Evolutionary conservation across 2,888 invertebrate species (phyloP).

Genomic region (Crematogaster levior): DNA sequence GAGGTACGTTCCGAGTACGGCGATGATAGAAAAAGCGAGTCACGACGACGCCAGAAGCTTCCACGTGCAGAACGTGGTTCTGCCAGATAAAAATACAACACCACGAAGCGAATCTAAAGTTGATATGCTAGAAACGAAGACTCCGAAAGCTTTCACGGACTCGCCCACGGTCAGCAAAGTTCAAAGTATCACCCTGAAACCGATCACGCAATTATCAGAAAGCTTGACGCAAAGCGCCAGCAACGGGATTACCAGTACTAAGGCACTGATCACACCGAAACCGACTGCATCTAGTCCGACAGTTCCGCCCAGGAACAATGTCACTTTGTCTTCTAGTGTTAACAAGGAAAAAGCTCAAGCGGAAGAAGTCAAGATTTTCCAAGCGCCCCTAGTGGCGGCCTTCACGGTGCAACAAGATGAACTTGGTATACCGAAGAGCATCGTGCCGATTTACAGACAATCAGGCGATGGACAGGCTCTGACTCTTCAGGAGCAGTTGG

Average conservation of each 20-base stretch:
- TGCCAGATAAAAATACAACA: conserved; percentile 46
- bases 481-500: conserved; percentile 86
- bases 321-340: conserved; percentile 84
- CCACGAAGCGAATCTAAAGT: conserved; percentile 46
- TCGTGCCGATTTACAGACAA: conserved; percentile 90
- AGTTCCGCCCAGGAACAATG: conserved; percentile 45
- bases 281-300: conserved; percentile 76
- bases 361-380: conserved; percentile 92
- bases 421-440: conserved; percentile 92
- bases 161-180: conserved; percentile 62
- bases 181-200: conserved; percentile 70
- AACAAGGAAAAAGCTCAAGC: conserved; percentile 80
- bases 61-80: conserved; percentile 72
- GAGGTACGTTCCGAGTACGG: conserved; percentile 69
- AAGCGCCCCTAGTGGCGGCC: conserved; percentile 93
- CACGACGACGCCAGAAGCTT: conserved; percentile 76
- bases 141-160: conserved; percentile 1
- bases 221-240: conserved; percentile 79
- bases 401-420: conserved; percentile 95
- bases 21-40: conserved; percentile 69
- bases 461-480: conserved; percentile 81
- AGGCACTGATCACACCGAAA: conserved; percentile 77
- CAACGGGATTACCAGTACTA: conserved; percentile 77
- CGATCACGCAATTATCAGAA: conserved; percentile 70
- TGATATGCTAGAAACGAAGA: conserved; percentile 53